Percentiles rank a stretch among this genome's conserved stretches.
phyloP scores from a whole-genome alignment of 2,888 invertebrate species.

The Hedya salicella region DNA sequence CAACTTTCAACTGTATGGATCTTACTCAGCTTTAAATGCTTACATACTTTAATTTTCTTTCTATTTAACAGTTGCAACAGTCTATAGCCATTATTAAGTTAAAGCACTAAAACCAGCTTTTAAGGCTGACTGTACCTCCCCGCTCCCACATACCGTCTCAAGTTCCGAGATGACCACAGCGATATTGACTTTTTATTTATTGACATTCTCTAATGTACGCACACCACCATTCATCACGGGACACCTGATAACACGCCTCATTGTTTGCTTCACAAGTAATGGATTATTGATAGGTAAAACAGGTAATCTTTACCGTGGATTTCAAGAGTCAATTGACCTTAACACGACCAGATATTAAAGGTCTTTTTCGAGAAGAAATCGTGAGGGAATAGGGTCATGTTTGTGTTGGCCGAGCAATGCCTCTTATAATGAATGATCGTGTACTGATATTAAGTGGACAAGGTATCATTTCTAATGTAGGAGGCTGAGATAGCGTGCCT shows the following conservation, averaged over 20 bases:
- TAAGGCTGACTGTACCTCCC: slow-evolving; percentile 43
- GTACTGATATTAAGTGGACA: slow-evolving; percentile 76
- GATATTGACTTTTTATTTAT: slow-evolving; percentile 83
- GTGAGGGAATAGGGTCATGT: not conserved
- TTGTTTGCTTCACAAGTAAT: slow-evolving; percentile 82
- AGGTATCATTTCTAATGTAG: slow-evolving; percentile 71
- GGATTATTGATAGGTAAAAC: slow-evolving; percentile 81
- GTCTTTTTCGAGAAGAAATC: not conserved
- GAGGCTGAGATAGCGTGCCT: slow-evolving; percentile 71
- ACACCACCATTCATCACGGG: slow-evolving; percentile 74
- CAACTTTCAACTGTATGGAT: too few species aligned
- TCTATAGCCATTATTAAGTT: too few species aligned
- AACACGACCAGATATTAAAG: slow-evolving; percentile 52
- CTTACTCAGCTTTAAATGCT: too few species aligned
- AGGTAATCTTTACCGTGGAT: slow-evolving; percentile 74
- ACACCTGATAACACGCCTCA: slow-evolving; percentile 78
- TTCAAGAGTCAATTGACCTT: slow-evolving; percentile 68
- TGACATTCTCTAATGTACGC: slow-evolving; percentile 82
- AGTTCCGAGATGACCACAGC: slow-evolving; percentile 66
- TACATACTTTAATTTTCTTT: too few species aligned
- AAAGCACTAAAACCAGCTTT: too few species aligned
- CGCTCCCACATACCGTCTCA: slow-evolving; percentile 56
- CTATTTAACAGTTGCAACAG: too few species aligned
- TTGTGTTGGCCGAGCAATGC: slow-evolving; percentile 23
- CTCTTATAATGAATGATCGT: slow-evolving; percentile 67